Conservation (phyloP, 2,888 invertebrate genomes). For the Coenonympha glycerion region DNA sequence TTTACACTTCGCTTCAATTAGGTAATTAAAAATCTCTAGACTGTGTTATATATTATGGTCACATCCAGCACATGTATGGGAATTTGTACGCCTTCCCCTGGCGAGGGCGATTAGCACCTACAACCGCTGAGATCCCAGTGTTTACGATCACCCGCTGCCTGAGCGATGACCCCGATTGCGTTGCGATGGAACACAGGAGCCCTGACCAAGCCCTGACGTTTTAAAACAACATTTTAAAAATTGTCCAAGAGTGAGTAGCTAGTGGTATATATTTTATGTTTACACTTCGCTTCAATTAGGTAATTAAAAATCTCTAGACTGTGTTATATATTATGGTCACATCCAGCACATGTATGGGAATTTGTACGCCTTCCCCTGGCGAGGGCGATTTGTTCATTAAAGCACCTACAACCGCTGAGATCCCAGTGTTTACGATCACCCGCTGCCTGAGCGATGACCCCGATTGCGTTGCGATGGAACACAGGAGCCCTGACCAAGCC, state of each 20-base stretch:
- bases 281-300: too few species aligned
- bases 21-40: too few species aligned
- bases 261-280: too few species aligned
- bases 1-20: too few species aligned
- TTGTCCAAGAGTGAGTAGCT: too few species aligned
- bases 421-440: constrained; percentile 21
- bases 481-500: constrained; percentile 14
- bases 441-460: constrained; percentile 15
- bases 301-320: too few species aligned
- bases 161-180: constrained; percentile 18
- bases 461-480: constrained; percentile 13
- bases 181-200: constrained; percentile 15
- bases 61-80: constrained; percentile 32
- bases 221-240: too few species aligned
- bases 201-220: background rate
- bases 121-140: constrained; percentile 16
- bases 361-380: constrained; percentile 33
- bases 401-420: constrained; percentile 14
- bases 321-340: constrained; percentile 8
- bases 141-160: constrained; percentile 18
- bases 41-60: constrained; percentile 1
- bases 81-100: constrained; percentile 33
- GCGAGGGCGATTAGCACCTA: constrained; percentile 27
- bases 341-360: constrained; percentile 32
- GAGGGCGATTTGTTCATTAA: constrained; percentile 32